Evolutionary conservation across 2,113 vertebrate species (phyloP).

Genomic region (Labeo rohita): DNA sequence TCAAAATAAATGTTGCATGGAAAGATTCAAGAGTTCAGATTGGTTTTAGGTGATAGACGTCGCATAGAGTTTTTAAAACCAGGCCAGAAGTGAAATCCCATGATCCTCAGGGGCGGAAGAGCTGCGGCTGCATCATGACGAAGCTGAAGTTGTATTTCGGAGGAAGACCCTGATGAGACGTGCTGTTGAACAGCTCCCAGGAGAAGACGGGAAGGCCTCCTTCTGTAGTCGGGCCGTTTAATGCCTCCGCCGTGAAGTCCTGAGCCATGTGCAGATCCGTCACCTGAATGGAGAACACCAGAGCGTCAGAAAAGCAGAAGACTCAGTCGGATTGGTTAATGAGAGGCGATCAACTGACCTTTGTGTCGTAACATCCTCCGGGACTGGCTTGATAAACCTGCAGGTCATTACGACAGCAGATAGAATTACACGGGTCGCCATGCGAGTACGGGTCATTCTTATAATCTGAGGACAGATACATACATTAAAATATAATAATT

Average conservation of each 20-base stretch:
- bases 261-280: conserved; percentile 82
- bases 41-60: not conserved
- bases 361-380: conserved; percentile 91
- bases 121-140: conserved; percentile 80
- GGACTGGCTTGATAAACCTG: conserved; percentile 71
- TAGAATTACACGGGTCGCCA: conserved; percentile 86
- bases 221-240: conserved; percentile 87
- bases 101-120: conserved; percentile 74
- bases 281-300: conserved; percentile 72
- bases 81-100: not conserved
- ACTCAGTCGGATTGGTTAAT: not conserved
- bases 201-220: conserved; percentile 80
- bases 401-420: conserved; percentile 91
- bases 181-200: conserved; percentile 82
- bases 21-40: not conserved
- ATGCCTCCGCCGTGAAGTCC: conserved; percentile 76
- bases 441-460: conserved; percentile 83
- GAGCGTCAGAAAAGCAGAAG: not conserved
- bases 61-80: not conserved
- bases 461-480: conserved; percentile 77
- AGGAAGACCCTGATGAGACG: conserved; percentile 84
- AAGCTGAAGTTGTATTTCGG: conserved; percentile 84
- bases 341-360: conserved; percentile 71
- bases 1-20: not conserved
- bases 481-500: not conserved